These are phyloP conservation scores for Eurytemora carolleeae DNA, from an alignment of 1,140 invertebrate species.

Conservation along the genomic window DNA sequence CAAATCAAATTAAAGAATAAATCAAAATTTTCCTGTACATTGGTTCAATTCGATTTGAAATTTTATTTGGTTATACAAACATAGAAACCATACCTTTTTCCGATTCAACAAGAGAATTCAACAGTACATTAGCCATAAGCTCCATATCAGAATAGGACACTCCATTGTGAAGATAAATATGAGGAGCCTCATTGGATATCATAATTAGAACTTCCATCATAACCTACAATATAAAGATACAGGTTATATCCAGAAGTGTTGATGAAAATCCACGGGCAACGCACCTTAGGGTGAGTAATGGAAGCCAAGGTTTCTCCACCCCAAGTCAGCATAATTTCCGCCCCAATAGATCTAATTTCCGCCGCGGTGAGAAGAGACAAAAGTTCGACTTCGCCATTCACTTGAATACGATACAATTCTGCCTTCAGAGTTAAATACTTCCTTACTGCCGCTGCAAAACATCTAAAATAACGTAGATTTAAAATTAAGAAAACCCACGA, in stretches of 20 bases:
- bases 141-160: not conserved
- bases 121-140: too few relatives aligned
- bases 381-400: not conserved
- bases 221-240: not conserved
- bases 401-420: not conserved
- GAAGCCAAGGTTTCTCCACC: not conserved
- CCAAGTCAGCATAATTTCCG: not conserved
- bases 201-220: not conserved
- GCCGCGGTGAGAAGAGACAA: not conserved
- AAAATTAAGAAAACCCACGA: too few relatives aligned
- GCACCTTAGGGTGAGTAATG: not conserved
- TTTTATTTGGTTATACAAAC: too few relatives aligned
- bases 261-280: not conserved
- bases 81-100: too few relatives aligned
- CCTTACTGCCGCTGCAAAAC: not conserved
- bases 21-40: too few relatives aligned
- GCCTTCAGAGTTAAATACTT: not conserved
- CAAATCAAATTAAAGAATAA: too few relatives aligned
- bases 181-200: not conserved
- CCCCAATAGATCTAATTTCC: not conserved
- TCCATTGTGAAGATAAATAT: not conserved
- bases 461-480: too few relatives aligned
- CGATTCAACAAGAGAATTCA: too few relatives aligned
- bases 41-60: too few relatives aligned
- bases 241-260: not conserved